Percentiles rank a stretch among this genome's conserved stretches.
These are phyloP conservation scores for Olivierus martensii DNA, from an alignment of 1,140 invertebrate species.

Conservation along the genomic window DNA sequence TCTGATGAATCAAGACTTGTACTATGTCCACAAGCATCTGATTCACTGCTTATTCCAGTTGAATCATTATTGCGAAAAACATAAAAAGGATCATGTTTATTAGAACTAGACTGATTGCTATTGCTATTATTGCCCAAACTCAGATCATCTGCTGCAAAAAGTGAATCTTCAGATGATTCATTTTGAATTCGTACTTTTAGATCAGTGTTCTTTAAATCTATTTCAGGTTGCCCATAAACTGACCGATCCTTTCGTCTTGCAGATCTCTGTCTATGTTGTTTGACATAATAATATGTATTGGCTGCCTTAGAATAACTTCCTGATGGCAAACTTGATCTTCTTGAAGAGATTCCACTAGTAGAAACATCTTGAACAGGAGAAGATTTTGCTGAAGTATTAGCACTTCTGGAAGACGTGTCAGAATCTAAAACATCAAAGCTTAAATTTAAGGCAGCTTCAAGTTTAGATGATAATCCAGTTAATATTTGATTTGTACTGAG, in stretches of 20 bases:
- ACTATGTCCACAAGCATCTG: constrained; percentile 40
- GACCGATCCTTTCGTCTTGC: constrained; percentile 17
- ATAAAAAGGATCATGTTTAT: constrained; percentile 15
- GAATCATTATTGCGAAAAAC: constrained; percentile 21
- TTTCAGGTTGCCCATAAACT: constrained; percentile 22
- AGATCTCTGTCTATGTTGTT: constrained; percentile 2
- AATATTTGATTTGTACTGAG: constrained; percentile 11
- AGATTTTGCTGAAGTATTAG: constrained; percentile 6
- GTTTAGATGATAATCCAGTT: constrained; percentile 13
- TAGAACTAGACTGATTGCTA: not conserved
- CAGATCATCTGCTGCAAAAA: constrained; percentile 17
- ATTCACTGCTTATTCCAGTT: constrained; percentile 38
- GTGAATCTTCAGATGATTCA: constrained; percentile 17
- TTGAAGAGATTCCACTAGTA: not conserved
- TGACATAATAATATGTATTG: constrained; percentile 4
- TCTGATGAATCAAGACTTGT: constrained; percentile 45
- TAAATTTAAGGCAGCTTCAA: constrained; percentile 15
- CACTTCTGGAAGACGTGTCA: constrained; percentile 10
- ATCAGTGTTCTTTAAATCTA: constrained; percentile 3
- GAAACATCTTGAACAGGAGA: constrained; percentile 3
- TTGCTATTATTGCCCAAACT: constrained; percentile 17
- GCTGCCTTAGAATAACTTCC: constrained; percentile 5
- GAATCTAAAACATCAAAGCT: constrained; percentile 15
- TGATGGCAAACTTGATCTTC: constrained; percentile 4
- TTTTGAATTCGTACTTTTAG: constrained; percentile 6